Conservation (phyloP, 2,113 vertebrate genomes). For the Lagopus muta region DNA sequence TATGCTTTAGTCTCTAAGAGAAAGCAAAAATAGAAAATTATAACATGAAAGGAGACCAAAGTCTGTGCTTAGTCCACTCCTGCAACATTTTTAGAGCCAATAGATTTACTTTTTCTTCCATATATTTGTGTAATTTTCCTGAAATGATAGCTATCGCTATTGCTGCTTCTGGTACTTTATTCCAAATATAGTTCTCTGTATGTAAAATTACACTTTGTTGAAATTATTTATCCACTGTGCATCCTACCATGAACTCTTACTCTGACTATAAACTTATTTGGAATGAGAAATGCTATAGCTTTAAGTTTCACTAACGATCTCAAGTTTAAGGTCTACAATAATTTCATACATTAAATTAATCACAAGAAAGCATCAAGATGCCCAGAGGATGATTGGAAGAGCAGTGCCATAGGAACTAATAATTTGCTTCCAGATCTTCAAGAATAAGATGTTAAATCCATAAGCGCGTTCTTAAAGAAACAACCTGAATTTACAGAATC, state of each 20-base stretch:
- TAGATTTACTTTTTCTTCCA: neutral
- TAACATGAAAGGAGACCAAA: constrained; percentile 57
- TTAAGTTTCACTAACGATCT: neutral
- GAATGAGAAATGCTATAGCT: neutral
- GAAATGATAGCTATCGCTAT: neutral
- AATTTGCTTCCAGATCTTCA: neutral
- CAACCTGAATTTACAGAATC: neutral
- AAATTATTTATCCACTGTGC: neutral
- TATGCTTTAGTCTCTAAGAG: constrained; percentile 36
- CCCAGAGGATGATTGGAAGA: neutral
- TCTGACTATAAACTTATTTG: neutral
- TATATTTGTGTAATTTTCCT: neutral
- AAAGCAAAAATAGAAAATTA: constrained; percentile 38
- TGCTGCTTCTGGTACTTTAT: neutral
- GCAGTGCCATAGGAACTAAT: neutral
- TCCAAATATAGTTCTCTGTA: neutral
- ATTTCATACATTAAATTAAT: neutral
- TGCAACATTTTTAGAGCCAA: constrained; percentile 1
- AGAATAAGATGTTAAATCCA: neutral
- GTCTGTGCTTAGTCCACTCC: neutral
- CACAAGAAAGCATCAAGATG: neutral
- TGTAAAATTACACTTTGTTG: neutral
- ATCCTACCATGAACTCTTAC: neutral
- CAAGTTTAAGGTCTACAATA: neutral
- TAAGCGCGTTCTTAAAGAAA: neutral